Evolutionary conservation across 1,140 invertebrate species (phyloP).

Genomic region (Brachionus angularis): DNA sequence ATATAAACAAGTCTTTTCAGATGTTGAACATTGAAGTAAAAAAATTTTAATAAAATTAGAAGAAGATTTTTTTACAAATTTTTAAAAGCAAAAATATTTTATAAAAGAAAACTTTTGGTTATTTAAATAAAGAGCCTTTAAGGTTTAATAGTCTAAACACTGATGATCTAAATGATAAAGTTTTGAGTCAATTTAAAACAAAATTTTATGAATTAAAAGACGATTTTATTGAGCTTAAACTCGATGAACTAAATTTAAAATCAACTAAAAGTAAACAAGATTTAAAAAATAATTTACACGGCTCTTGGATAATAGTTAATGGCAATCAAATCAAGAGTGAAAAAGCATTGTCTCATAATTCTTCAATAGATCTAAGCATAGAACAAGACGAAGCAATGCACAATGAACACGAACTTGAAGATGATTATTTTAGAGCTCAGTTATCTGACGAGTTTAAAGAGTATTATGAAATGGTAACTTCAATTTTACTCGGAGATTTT

Average conservation of each 20-base stretch:
- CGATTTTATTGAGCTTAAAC: not conserved
- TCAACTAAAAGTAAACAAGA: not conserved
- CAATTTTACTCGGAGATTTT: slow-evolving; percentile 2
- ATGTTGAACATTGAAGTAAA: slow-evolving; percentile 26
- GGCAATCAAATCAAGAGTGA: too few species aligned
- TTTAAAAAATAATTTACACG: slow-evolving; percentile 5
- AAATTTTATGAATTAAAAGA: slow-evolving; percentile 31
- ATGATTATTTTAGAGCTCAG: not conserved
- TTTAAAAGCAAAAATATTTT: not conserved
- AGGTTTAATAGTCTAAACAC: not conserved
- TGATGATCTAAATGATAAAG: slow-evolving; percentile 10
- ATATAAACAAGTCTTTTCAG: slow-evolving; percentile 26
- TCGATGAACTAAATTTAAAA: not conserved
- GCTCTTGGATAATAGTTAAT: slow-evolving; percentile 1
- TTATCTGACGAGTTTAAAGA: slow-evolving; percentile 13
- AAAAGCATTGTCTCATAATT: too few species aligned
- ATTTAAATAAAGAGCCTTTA: not conserved
- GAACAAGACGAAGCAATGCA: not conserved
- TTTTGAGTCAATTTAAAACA: slow-evolving; percentile 31
- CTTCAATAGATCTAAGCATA: too few species aligned
- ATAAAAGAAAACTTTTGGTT: slow-evolving; percentile 35
- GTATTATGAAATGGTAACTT: slow-evolving; percentile 11
- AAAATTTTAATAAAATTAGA: not conserved
- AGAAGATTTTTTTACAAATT: not conserved
- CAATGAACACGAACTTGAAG: not conserved